Base-by-base conservation (phyloP, 2,797 vertebrate species). In the Helostoma temminkii region DNA sequence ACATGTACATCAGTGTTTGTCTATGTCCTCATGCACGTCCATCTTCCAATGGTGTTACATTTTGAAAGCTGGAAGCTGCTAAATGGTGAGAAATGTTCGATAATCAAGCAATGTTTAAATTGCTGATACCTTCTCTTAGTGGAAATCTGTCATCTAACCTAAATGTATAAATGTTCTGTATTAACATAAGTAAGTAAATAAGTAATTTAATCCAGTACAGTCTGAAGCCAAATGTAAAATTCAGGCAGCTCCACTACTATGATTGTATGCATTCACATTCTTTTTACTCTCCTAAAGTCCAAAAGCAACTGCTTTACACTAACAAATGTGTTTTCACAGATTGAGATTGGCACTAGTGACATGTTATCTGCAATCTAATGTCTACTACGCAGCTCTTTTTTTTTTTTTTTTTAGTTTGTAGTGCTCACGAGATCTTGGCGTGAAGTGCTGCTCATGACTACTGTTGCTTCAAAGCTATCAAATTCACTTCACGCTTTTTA, bases 341-440 rank as follows among this genome's bases (percentile, higher is more conserved):
- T 42, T 14, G 19, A 56, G 65, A 66, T 39, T 78, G 42, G 60
- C 50, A 63, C 5, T 12, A 22, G 15, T 65, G 19, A 56, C 39
- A 28, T 4, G 19, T 42, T 43, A 15, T 1, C 10, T 7, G 3
- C 11, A 52, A 53, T 52, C 41, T 39, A 15, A 53, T 6, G 11
- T 71, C 2, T 9, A 52, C 18, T 16, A 3, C 3, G 0, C 10
- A 24, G 43, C 50, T 50, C 48, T 50, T n/a, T 19, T 34, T 34
- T n/a, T n/a, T n/a, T n/a, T 45, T 10, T 53, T 26, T 66, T 57
- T 45, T 41, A 60, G 48, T 10, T 41, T 24, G 36, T 37, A n/a
- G 36, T 37, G 15, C 5, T 24, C 24, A 53, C 34, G 12, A 66
- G 11, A 50, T 56, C 9, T 8, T 58, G 41, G 5, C 46, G 32